Percentiles rank a stretch among this genome's conserved stretches.
Evolutionary conservation across 2,888 invertebrate genomes (phyloP).

Genomic region (Pandemis heparana): DNA sequence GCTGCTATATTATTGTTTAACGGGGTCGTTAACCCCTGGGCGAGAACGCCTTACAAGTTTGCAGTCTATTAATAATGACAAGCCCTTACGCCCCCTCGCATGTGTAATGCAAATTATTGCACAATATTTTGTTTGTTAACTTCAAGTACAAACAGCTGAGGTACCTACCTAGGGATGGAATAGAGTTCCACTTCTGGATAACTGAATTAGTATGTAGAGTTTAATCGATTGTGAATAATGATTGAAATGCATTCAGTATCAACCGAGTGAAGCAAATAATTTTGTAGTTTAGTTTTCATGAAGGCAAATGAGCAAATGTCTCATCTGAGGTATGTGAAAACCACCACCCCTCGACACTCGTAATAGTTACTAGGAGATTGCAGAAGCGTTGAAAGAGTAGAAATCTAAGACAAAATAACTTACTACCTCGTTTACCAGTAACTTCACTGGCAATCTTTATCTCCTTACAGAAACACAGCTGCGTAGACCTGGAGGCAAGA

Average conservation of each 20-base stretch:
- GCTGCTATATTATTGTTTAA: slow-evolving; percentile 62
- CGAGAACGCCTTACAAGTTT: slow-evolving; percentile 77
- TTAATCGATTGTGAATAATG: background rate
- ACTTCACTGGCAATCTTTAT: too few relatives aligned
- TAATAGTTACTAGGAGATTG: too few relatives aligned
- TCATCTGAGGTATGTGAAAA: too few relatives aligned
- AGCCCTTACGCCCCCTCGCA: slow-evolving; percentile 72
- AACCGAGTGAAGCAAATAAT: background rate
- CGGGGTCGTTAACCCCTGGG: slow-evolving; percentile 81
- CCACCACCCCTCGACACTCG: too few relatives aligned
- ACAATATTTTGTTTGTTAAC: slow-evolving; percentile 74
- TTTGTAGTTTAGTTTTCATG: too few relatives aligned
- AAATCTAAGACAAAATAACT: too few relatives aligned
- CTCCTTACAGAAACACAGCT: too few relatives aligned
- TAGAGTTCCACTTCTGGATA: background rate
- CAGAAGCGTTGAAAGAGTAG: too few relatives aligned
- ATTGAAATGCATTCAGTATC: background rate
- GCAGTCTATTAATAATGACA: slow-evolving; percentile 83
- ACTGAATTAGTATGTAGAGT: background rate
- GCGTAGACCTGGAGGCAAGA: too few relatives aligned
- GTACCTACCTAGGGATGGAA: slow-evolving; percentile 19
- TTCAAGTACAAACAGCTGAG: slow-evolving; percentile 24
- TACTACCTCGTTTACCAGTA: too few relatives aligned
- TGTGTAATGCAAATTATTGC: slow-evolving; percentile 81
- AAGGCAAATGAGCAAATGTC: too few relatives aligned